Percentiles rank a stretch among this genome's conserved stretches.
Evolutionary conservation across 2,113 vertebrate species (phyloP).

Genomic region (Nothocercus julius): DNA sequence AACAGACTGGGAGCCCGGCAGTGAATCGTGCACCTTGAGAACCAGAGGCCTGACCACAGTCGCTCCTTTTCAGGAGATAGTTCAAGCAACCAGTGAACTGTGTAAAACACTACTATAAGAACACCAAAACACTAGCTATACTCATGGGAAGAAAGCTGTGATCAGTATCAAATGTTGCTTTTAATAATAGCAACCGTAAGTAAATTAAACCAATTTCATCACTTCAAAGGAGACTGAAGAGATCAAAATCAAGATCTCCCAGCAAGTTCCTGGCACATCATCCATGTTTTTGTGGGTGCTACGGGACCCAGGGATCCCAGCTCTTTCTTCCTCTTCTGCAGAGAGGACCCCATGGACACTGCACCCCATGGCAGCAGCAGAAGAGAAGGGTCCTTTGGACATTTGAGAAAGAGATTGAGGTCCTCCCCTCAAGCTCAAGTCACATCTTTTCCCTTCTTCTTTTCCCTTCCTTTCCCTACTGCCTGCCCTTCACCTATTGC

Average conservation of each 20-base stretch:
- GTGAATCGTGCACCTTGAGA: neutral
- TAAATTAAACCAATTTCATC: neutral
- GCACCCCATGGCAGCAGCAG: neutral
- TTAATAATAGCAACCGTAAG: constrained; percentile 32
- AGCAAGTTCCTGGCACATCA: neutral
- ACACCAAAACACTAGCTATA: neutral
- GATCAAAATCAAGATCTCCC: neutral
- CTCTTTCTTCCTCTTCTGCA: neutral
- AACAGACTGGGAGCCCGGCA: neutral
- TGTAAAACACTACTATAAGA: neutral
- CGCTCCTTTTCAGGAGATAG: neutral
- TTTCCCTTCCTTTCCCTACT: neutral
- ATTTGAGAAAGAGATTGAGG: neutral
- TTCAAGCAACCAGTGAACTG: neutral
- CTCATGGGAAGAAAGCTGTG: neutral
- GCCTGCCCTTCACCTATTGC: neutral
- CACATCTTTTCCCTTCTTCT: neutral
- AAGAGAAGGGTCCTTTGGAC: neutral
- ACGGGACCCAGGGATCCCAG: neutral
- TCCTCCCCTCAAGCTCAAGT: neutral
- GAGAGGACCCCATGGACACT: neutral
- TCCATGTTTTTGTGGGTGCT: neutral
- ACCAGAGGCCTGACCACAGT: neutral
- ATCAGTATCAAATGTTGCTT: neutral
- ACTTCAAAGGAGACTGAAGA: neutral